Evolutionary conservation across 2,888 invertebrate genomes (phyloP).

Genomic region (Leptinotarsa tumamoca): DNA sequence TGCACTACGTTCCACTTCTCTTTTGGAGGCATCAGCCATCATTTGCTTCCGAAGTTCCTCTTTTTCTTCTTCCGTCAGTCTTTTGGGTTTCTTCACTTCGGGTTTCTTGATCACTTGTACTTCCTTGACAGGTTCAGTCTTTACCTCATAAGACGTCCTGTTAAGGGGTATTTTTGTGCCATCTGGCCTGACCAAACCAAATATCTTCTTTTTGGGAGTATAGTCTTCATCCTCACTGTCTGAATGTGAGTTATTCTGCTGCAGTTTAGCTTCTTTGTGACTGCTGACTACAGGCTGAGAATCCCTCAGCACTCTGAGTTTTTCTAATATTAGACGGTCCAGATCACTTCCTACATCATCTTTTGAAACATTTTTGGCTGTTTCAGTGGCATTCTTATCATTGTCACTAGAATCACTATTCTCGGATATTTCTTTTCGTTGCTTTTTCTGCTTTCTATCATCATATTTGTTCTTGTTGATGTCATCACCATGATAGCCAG

Average conservation of each 20-base stretch:
- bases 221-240: constrained; percentile 53
- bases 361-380: constrained; percentile 9
- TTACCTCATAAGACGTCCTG: constrained; percentile 42
- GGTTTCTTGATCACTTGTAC: constrained; percentile 35
- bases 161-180: constrained; percentile 60
- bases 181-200: constrained; percentile 64
- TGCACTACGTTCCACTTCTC: constrained; percentile 75
- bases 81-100: constrained; percentile 57
- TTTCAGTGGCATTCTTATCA: constrained; percentile 7
- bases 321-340: constrained; percentile 42
- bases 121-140: constrained; percentile 39
- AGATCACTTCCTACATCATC: constrained; percentile 34
- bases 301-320: constrained; percentile 47
- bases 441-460: constrained; percentile 25
- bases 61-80: constrained; percentile 74
- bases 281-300: constrained; percentile 36
- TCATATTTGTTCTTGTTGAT: constrained; percentile 26
- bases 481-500: constrained; percentile 13
- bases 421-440: background rate
- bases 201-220: constrained; percentile 59
- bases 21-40: constrained; percentile 82
- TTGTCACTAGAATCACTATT: constrained; percentile 32
- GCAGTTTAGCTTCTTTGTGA: constrained; percentile 29
- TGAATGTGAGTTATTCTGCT: constrained; percentile 44
- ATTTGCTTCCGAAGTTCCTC: constrained; percentile 81